Percentiles rank a stretch among this genome's conserved stretches.
These are phyloP conservation scores for Uria aalge DNA, from an alignment of 2,113 vertebrate species.

Conservation along the genomic window DNA sequence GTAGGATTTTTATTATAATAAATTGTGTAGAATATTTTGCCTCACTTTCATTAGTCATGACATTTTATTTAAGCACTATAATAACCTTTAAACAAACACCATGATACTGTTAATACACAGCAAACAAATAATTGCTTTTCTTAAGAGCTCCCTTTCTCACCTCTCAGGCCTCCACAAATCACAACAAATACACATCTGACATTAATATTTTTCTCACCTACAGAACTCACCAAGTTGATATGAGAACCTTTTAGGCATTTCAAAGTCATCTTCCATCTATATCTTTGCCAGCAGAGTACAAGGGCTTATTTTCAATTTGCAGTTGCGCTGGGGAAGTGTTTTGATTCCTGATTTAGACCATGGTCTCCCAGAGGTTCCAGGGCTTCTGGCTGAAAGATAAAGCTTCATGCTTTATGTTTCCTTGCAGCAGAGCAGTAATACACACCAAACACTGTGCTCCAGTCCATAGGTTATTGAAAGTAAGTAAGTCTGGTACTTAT, in stretches of 20 bases:
- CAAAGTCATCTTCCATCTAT: background rate
- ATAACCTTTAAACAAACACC: background rate
- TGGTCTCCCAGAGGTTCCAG: background rate
- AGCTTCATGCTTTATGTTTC: constrained; percentile 55
- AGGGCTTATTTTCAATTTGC: constrained; percentile 64
- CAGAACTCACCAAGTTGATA: background rate
- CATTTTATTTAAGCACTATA: background rate
- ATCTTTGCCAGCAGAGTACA: constrained; percentile 34
- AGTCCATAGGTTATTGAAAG: constrained; percentile 57
- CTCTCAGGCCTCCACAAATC: background rate
- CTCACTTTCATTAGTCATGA: background rate
- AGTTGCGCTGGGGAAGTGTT: constrained; percentile 45
- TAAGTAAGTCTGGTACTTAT: constrained; percentile 5
- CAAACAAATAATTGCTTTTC: background rate
- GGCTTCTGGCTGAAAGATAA: constrained; percentile 56
- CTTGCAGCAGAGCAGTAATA: constrained; percentile 37
- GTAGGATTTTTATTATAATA: background rate
- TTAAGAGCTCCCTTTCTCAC: background rate
- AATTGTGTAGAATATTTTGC: background rate
- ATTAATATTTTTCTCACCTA: constrained; percentile 24
- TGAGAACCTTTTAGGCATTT: constrained; percentile 28
- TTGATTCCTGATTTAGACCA: constrained; percentile 66
- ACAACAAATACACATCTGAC: background rate
- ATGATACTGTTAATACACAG: background rate
- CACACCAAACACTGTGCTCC: constrained; percentile 27